Evolutionary conservation across 2,113 vertebrate genomes (phyloP), one percentile per base, ranked within the genome.

Genomic region (Leptobrachium ailaonicum): DNA sequence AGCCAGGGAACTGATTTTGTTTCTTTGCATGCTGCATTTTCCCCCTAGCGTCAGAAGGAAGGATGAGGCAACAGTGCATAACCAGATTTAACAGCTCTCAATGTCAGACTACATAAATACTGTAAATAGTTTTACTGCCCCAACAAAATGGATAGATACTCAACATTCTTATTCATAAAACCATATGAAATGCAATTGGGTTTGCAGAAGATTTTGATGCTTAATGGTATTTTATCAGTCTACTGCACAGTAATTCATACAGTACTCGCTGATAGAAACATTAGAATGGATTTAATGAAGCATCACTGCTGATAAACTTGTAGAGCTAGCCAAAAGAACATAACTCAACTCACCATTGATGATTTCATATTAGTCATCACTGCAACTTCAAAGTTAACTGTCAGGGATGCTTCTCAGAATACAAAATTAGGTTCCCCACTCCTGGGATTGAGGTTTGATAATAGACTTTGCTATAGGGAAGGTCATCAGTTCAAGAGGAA

Each of bases 311-410:
- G 71, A 80, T 80, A 73, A 20, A 71, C 53, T 75, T 44, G 83
- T 1, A 44, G 73, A 3, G 0, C 47, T 62, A 77, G 77, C 50
- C 0, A 67, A 75, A 71, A 79, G 13, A 45, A 47, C 14, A 54
- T 20, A 56, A 2, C 79, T 68, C 7, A 1, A 45, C 72, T 84
- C 75, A 63, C 77, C 63, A 14, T 44, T 84, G 63, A 40, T 82
- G 77, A 47, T 68, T 83, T 73, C 71, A 1, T 4, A 77, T 41
- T 0, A 62, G 62, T 67, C 71, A 80, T 80, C 78, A 80, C 63
- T 74, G 78, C 63, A 74, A 74, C 71, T 74, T 80, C 67, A 80
- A 80, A 58, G 78, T 80, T 74, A 50, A 58, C 41, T 74, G 78
- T 60, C 78, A 74, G 3, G 47, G 78, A 80, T 74, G 71, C 64